Conservation (phyloP, 2,797 vertebrate genomes). For the Tympanoctomys barrerae region DNA sequence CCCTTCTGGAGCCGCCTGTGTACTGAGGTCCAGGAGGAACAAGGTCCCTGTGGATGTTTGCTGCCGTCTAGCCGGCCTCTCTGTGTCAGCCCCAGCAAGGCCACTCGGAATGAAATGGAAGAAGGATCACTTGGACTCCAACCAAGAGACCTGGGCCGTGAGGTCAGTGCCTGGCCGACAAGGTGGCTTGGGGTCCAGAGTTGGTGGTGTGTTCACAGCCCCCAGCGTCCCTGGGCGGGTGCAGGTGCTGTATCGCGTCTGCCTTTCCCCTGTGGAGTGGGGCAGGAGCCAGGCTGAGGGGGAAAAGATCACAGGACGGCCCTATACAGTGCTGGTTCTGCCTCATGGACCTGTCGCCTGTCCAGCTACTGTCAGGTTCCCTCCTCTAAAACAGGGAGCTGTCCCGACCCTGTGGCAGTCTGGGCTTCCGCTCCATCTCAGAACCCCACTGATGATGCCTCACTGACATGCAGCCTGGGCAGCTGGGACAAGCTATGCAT, state of each 20-base stretch:
- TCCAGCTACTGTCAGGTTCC: neutral
- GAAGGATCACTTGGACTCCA: neutral
- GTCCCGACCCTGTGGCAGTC: fast-evolving
- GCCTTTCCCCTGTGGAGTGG: neutral
- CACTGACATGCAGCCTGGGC: fast-evolving
- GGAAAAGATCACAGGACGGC: neutral
- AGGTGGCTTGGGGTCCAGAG: neutral
- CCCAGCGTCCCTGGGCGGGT: neutral
- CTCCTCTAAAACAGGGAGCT: neutral
- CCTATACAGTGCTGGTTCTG: neutral
- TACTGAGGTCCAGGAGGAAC: fast-evolving
- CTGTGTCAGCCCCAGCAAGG: neutral
- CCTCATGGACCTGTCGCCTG: neutral
- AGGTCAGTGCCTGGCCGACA: neutral
- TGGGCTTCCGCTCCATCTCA: neutral
- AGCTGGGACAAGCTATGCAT: neutral
- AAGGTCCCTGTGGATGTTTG: no score
- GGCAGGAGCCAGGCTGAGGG: neutral
- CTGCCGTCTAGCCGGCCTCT: neutral
- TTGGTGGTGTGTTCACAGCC: neutral
- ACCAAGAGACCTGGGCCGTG: neutral
- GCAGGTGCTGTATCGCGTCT: neutral
- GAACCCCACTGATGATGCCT: neutral
- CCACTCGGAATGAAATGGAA: neutral
- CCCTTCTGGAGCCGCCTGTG: neutral